Conservation (phyloP, 2,797 vertebrate species). For the Acipenser ruthenus region DNA sequence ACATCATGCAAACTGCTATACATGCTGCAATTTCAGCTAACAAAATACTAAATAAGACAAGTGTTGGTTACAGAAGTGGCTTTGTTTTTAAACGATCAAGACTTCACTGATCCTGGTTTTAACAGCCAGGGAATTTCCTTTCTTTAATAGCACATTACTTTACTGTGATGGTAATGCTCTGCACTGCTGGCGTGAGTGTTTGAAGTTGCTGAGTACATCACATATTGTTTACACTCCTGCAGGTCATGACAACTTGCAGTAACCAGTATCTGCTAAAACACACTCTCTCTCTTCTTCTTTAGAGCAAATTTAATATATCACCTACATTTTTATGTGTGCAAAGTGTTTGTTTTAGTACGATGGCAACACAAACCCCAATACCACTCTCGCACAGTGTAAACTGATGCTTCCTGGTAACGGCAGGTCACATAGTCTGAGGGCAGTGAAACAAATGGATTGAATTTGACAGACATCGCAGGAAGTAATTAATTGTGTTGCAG, state of each 20-base stretch:
- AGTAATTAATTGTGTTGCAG: too few species aligned
- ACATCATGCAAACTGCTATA: constrained; percentile 21
- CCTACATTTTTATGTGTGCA: not conserved
- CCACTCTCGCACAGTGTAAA: too few species aligned
- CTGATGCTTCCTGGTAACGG: too few species aligned
- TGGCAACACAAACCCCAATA: too few species aligned
- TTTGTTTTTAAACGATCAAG: constrained; percentile 33
- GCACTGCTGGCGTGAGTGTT: constrained; percentile 43
- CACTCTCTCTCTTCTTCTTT: too few species aligned
- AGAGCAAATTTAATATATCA: too few species aligned
- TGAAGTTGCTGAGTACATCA: constrained; percentile 48
- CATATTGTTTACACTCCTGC: constrained; percentile 37
- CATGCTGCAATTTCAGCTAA: constrained; percentile 5
- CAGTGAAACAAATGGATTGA: too few species aligned
- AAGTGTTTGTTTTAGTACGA: not conserved
- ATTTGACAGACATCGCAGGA: too few species aligned
- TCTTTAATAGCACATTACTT: constrained; percentile 51
- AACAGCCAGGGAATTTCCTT: constrained; percentile 66
- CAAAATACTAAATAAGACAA: constrained; percentile 14
- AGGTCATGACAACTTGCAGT: constrained; percentile 35
- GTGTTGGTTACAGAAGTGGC: constrained; percentile 16
- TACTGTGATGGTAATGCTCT: constrained; percentile 56
- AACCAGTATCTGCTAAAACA: constrained; percentile 21
- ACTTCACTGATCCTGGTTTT: constrained; percentile 44
- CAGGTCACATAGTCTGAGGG: too few species aligned